Evolutionary conservation across 1,140 invertebrate genomes (phyloP).

Genomic region (Sogatella furcifera): DNA sequence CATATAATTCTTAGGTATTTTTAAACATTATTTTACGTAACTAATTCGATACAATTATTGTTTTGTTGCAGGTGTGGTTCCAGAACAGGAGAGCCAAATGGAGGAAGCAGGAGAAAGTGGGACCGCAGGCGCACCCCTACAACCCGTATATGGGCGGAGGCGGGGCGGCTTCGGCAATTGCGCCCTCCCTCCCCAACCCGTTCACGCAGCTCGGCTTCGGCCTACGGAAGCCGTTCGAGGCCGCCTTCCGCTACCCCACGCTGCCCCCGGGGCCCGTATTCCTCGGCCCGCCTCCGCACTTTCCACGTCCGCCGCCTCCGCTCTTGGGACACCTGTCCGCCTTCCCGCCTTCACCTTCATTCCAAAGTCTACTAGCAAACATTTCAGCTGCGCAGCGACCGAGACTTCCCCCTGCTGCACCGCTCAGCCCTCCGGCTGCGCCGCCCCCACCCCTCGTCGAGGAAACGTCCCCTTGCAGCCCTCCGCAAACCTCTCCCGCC

Average conservation of each 20-base stretch:
- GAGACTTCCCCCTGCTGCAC: constrained; percentile 20
- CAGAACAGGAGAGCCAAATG: constrained; percentile 91
- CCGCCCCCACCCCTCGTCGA: constrained; percentile 34
- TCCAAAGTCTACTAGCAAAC: constrained; percentile 73
- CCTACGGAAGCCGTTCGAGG: constrained; percentile 69
- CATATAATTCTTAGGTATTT: too few species aligned
- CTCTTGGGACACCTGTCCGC: constrained; percentile 37
- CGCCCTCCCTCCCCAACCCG: constrained; percentile 62
- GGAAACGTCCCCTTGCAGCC: constrained; percentile 43
- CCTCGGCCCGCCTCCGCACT: constrained; percentile 43
- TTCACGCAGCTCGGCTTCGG: constrained; percentile 61
- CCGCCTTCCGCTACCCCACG: constrained; percentile 46
- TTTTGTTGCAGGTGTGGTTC: constrained; percentile 83
- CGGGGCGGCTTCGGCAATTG: constrained; percentile 40
- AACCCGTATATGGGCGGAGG: constrained; percentile 61
- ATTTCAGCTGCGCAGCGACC: constrained; percentile 56
- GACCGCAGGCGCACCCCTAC: constrained; percentile 81
- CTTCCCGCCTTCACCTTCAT: constrained; percentile 58
- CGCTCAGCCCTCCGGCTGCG: constrained; percentile 22
- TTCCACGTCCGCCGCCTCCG: constrained; percentile 45
- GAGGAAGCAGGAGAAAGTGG: constrained; percentile 80
- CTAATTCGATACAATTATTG: constrained; percentile 7
- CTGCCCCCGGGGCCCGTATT: constrained; percentile 35
- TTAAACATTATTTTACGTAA: too few species aligned
- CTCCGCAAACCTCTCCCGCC: constrained; percentile 43